Base-by-base conservation (phyloP, 2,797 vertebrate species). In the Microcaecilia unicolor region DNA sequence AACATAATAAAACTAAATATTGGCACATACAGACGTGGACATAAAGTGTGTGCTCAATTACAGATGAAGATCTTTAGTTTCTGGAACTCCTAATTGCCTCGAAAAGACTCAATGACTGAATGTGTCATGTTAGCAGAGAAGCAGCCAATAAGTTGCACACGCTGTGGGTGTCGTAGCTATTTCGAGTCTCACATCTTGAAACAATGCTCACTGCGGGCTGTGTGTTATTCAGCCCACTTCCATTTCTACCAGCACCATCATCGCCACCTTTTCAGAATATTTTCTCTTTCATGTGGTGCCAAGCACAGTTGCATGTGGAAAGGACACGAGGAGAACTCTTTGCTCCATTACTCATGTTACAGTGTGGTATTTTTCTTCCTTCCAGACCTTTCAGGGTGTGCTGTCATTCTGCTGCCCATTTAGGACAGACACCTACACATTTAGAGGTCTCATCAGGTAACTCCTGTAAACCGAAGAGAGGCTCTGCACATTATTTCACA, bases 1-100 rank as follows among this genome's bases (percentile, higher is more conserved):
- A 48, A 41, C 48, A 41, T 29, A 62, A 59, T 62, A 65, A 50
- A 15, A 25, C 16, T 18, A 69, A 58, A 49, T 3, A n/a, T 49
- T 55, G 56, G 47, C 49, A 61, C 27, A 51, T 18, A 17, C 2
- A 7, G 58, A 72, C 54, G 34, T 25, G 29, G 64, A 63, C 6
- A 34, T 9, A 2, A 4, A 45, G 34, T 34, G 41, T 47, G 37
- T 27, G 16, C 18, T 49, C 77, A 66, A 57, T 45, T 43, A 64
- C 54, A 42, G 55, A 59, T 16, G n/a, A 42, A 41, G 32, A 46
- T 37, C 36, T 38, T 40, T 41, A 28, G 10, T 7, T 17, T 28
- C 24, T 15, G 28, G 44, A 57, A 30, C 35, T 61, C 44, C 52
- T 49, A 19, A 41, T 23, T 63, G 37, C 30, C 34, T 51, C n/a